A percentile compares a stretch with the other conserved stretches of the same genome.
phyloP scores from a whole-genome alignment of 2,888 invertebrate species.

The Limnephilus marmoratus region DNA sequence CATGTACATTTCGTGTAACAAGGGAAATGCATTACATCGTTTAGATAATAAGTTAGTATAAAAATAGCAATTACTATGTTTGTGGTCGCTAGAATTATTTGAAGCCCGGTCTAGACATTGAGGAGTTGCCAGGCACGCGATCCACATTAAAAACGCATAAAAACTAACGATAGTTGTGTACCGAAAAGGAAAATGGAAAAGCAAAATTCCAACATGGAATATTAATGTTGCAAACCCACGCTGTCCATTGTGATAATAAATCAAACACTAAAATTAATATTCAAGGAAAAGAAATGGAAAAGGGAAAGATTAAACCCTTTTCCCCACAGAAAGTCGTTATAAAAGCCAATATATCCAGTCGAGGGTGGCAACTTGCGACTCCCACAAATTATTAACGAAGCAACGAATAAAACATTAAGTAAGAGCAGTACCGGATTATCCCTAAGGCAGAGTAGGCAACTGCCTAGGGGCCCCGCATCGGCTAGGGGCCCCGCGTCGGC shows the following conservation, averaged over 20 bases:
- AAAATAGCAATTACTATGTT: neutral
- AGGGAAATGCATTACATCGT: neutral
- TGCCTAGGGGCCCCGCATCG: no score
- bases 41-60: neutral
- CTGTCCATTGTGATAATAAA: neutral
- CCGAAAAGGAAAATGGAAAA: neutral
- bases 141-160: conserved; percentile 21
- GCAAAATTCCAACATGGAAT: neutral
- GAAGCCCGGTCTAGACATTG: neutral
- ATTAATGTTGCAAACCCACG: conserved; percentile 19
- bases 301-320: neutral
- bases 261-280: conserved; percentile 16
- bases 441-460: no score
- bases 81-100: neutral
- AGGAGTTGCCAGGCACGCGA: conserved; percentile 14
- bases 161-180: neutral
- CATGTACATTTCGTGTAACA: neutral
- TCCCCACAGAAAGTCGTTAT: neutral
- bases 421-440: no score
- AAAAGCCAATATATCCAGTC: neutral
- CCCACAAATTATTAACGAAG: neutral
- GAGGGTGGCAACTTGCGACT: neutral
- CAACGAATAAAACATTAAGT: neutral
- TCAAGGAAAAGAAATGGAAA: neutral
- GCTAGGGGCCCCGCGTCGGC: no score